Evolutionary conservation across 2,888 invertebrate species (phyloP), one percentile per base, ranked within the genome.

Genomic region (Tuta absoluta): DNA sequence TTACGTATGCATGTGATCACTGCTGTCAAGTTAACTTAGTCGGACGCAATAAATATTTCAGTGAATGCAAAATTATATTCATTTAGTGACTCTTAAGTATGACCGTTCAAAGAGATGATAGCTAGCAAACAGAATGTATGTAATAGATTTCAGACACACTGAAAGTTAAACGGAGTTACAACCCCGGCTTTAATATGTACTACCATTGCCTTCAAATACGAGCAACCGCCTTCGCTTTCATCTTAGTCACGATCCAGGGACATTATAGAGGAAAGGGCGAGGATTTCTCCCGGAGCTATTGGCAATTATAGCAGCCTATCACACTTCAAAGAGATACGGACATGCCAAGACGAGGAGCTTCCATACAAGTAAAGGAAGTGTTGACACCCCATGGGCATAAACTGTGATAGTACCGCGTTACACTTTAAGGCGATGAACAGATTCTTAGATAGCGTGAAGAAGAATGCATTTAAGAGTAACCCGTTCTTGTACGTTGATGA

Each of bases 301-400:
- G 87, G 83, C 86, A 89, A 89, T 89, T 87, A 89, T 80, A 81
- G 70, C 80, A 75, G 80, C 76, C 83, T 85, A 85, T 85, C 83
- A 78, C 76, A 75, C 84, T 78, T 87, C 86, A 87, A 87, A 88
- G 87, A 80, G 82, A 78, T 76, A 72, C 75, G 70, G 75, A 75
- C 78, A 77, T 70, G 76, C 69, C 69, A 74, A 72, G 76, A 76
- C 76, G 72, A 71, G 60, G 2, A 53, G 67, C 68, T 68, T 70
- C 69, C 68, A 73, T 69, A 71, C 66, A 63, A 67, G 60, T 74
- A 75, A 69, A 76, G 69, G 72, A 75, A 74, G 71, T 72, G 75
- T 71, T 71, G 68, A 70, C 67, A 63, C 45, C 61, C 19, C 12
- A 11, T 38, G 60, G 45, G 49, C 53, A 0, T 41, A 33, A 33